Percentiles rank a stretch among this genome's conserved stretches.
phyloP scores from a whole-genome alignment of 1,140 invertebrate genomes.

The Monomorium pharaonis region DNA sequence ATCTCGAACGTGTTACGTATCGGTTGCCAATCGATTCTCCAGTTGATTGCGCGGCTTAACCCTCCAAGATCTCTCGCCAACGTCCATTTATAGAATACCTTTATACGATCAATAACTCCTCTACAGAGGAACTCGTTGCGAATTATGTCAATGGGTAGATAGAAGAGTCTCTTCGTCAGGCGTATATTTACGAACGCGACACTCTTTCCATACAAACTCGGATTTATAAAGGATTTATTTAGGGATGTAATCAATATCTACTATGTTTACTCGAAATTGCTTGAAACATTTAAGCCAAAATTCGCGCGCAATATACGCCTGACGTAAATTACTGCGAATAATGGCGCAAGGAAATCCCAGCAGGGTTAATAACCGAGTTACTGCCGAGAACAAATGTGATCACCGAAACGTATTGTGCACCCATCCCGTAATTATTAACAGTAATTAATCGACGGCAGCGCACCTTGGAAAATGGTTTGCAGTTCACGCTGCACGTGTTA shows the following conservation, averaged over 20 bases:
- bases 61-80: slow-evolving; percentile 50
- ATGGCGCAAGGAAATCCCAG: background rate
- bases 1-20: slow-evolving; percentile 49
- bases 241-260: background rate
- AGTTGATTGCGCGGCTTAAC: slow-evolving; percentile 49
- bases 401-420: slow-evolving; percentile 25
- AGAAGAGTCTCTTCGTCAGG: background rate
- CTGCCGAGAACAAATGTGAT: slow-evolving; percentile 18
- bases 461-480: background rate
- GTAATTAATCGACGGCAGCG: slow-evolving; percentile 49
- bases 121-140: slow-evolving; percentile 15
- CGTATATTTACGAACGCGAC: background rate
- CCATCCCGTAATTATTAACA: slow-evolving; percentile 39
- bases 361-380: slow-evolving; percentile 15
- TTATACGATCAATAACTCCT: slow-evolving; percentile 48
- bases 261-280: background rate
- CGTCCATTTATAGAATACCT: slow-evolving; percentile 55
- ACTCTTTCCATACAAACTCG: background rate
- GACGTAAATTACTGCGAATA: background rate
- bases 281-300: background rate
- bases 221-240: no score
- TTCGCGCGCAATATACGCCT: background rate
- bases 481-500: background rate
- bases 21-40: slow-evolving; percentile 42
- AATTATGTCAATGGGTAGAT: slow-evolving; percentile 56